These are phyloP conservation scores for Sebastiscus albofasciatus DNA, from an alignment of 2,797 vertebrate genomes.

Conservation along the genomic window DNA sequence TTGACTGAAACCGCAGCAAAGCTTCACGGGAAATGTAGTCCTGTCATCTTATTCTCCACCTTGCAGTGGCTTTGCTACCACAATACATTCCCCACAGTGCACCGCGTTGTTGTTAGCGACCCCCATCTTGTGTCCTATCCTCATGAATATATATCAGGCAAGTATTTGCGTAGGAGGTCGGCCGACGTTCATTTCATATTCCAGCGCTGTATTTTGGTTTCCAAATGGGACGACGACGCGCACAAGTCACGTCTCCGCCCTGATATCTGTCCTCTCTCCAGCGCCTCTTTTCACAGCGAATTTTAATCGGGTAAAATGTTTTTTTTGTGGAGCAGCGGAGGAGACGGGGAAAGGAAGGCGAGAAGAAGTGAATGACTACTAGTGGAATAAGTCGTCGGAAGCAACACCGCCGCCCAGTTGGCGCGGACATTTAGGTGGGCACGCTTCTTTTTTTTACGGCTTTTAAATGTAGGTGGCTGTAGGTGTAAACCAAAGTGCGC, in stretches of 20 bases:
- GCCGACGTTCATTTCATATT: constrained; percentile 84
- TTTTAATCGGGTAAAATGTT: constrained; percentile 75
- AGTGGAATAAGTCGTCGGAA: constrained; percentile 55
- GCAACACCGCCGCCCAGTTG: constrained; percentile 71
- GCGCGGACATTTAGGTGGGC: constrained; percentile 71
- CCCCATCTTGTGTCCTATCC: constrained; percentile 76
- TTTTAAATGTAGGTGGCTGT: constrained; percentile 76
- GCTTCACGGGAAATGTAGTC: constrained; percentile 68
- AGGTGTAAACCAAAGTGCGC: constrained; percentile 66
- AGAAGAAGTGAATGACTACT: constrained; percentile 81
- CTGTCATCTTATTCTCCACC: accelerated
- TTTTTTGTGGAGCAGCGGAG: constrained; percentile 63
- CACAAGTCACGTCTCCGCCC: constrained; percentile 78
- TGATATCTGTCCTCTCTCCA: constrained; percentile 43
- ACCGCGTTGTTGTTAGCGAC: constrained; percentile 67
- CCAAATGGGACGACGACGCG: constrained; percentile 70
- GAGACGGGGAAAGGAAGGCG: constrained; percentile 49
- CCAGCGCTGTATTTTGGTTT: constrained; percentile 66
- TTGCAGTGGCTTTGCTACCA: accelerated
- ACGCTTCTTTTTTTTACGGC: constrained; percentile 36
- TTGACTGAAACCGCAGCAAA: background rate
- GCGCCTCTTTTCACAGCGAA: constrained; percentile 64
- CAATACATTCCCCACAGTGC: constrained; percentile 69
- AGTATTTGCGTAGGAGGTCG: constrained; percentile 82
- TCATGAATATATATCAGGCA: constrained; percentile 83